Conservation (phyloP, 2,797 vertebrate species). For the Adelosebastes latens region DNA sequence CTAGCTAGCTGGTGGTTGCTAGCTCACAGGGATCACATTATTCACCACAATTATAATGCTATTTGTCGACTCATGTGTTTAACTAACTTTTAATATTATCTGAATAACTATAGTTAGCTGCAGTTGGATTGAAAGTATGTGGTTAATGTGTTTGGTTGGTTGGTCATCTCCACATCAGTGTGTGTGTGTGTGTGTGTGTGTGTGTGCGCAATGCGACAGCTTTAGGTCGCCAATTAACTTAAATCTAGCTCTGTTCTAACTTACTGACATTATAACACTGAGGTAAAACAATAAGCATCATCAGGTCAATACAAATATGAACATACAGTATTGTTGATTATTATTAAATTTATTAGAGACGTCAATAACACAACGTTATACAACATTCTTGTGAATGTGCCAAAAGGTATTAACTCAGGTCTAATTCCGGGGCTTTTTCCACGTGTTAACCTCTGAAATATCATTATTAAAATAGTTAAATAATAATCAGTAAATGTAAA, state of each 20-base stretch:
- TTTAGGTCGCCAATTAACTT: not conserved
- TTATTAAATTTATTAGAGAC: not conserved
- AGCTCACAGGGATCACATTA: not conserved
- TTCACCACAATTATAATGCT: not conserved
- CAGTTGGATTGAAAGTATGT: not conserved
- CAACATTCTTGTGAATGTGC: not conserved
- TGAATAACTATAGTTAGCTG: not conserved
- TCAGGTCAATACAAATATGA: not conserved
- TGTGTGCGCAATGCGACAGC: slow-evolving; percentile 68
- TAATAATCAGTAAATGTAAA: too few relatives aligned
- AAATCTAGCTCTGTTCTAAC: not conserved
- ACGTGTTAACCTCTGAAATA: not conserved
- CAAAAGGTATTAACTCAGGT: not conserved
- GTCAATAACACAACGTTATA: not conserved
- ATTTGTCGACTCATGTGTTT: too few relatives aligned
- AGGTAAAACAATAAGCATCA: not conserved
- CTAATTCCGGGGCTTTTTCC: not conserved
- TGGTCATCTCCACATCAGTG: not conserved
- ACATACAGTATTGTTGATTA: not conserved
- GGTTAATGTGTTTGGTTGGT: not conserved
- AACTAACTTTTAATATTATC: accelerated
- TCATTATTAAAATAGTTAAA: not conserved
- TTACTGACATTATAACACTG: not conserved
- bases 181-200: not conserved
- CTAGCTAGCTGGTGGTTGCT: not conserved